Evolutionary conservation across 2,797 vertebrate genomes (phyloP).

Genomic region (Pipistrellus nathusii): DNA sequence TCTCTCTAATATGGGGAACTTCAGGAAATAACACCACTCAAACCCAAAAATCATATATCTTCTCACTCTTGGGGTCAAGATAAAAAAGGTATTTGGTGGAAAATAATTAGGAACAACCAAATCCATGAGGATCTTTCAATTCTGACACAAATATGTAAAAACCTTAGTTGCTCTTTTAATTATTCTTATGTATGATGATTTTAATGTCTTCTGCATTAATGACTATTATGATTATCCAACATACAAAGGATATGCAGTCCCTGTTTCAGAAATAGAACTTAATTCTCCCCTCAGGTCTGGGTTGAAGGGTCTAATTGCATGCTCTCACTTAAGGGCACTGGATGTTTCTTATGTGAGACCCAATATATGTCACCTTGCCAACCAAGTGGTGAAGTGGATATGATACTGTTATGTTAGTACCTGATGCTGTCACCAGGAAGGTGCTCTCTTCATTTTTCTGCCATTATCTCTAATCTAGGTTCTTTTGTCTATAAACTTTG

Average conservation of each 20-base stretch:
- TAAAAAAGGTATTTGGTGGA: background rate
- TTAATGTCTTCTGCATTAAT: background rate
- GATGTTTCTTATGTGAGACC: background rate
- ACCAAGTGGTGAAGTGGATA: background rate
- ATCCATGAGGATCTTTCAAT: background rate
- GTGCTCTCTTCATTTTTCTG: background rate
- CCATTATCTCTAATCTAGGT: background rate
- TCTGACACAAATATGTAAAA: background rate
- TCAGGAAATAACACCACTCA: background rate
- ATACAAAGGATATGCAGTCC: background rate
- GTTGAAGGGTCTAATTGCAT: background rate
- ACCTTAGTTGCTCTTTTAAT: background rate
- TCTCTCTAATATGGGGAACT: background rate
- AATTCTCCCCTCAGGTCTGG: background rate
- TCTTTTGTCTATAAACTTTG: background rate
- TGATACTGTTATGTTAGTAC: background rate
- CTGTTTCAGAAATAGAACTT: background rate
- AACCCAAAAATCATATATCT: background rate
- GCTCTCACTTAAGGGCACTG: background rate
- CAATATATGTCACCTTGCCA: background rate
- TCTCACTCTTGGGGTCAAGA: background rate
- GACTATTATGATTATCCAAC: background rate
- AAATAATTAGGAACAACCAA: background rate
- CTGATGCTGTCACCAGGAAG: background rate
- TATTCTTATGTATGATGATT: background rate